Evolutionary conservation across 2,888 invertebrate genomes (phyloP), one percentile per base, ranked within the genome.

Genomic region (Volucella zonaria): DNA sequence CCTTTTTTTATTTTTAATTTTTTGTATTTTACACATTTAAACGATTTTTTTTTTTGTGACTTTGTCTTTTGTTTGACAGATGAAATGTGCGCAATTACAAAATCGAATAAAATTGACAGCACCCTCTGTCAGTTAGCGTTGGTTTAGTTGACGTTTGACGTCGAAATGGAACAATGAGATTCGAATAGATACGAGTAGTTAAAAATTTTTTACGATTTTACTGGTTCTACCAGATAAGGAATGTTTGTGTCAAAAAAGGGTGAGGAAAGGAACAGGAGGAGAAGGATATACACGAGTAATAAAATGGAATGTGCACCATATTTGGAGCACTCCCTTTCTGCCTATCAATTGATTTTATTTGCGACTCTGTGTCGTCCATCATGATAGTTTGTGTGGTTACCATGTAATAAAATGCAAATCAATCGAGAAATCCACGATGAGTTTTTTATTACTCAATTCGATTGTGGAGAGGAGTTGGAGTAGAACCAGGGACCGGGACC

Each of bases 391-490:
- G 68, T 70, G 68, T 81, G 18, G 81, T 81, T 70, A 70, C 31
- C 76, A 79, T 51, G 75, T 56, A 70, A 76, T 70, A 81, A 80
- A 81, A 76, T 76, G 81, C 81, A 81, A 81, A 81, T 81, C 70
- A 81, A 76, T 81, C 45, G 68, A 64, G 64, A 81, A 31, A 31
- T 31, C 76, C 23, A 68, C 76, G 40, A 64, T 68, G 52, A 58
- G 58, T 31, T 54, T 81, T 81, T 70, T 70, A 81, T 70, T 76
- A 76, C 70, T 76, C 62, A 81, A 80, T 75, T 81, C 58, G 64
- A 61, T 76, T 62, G 18, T 23, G 2, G 2, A 23, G 18, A 2
- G 18, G 18, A 23, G 18, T 23, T 23, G 56, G 47, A 31, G 4
- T 12, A 45, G 42, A 66, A 52, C 31, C 6, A 6, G 15, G 47